Evolutionary conservation across 92 coral and sea anemone species (phyloP), one percentile per base, ranked within the genome.

Genomic region (Epizoanthus illoricatus): DNA sequence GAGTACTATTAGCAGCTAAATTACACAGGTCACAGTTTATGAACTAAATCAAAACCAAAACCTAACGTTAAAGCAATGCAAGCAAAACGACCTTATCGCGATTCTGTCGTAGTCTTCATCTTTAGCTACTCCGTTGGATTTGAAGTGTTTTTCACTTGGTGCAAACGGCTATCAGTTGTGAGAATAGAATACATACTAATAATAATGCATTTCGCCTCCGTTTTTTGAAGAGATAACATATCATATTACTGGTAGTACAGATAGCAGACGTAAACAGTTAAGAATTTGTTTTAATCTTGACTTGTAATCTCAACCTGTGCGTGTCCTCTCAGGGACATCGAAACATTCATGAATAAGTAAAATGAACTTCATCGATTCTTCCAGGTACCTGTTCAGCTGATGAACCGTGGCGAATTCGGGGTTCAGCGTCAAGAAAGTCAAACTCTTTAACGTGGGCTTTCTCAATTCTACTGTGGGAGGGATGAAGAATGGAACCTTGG

Each of bases 371-470:
- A 5, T 33, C 68, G 17, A 60, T 39, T 5, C 13, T 16, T 11
- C 47, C 82, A 64, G 82, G 82, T 78, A 78, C 82, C 82, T 78
- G 82, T 58, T 21, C 13, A 42, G 67, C 12, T 54, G 23, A 62
- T 10, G 71, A 41, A 16, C 47, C 43, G 23, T 21, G 59, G 55
- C 17, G 73, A 15, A 19, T 43, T 16, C 47, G 28, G 62, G 49
- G 41, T 21, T 78, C 15, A 5, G 7, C 42, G 54, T 41, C 58
- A 9, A 28, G 72, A 21, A 58, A 52, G 12, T 52, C 56, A 2
- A 52, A 52, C 56, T 52, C 15, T 9, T 52, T 52, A 52, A 52
- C 56, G 10, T 13, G 2, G 56, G 56, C 13, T 52, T 52, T 52
- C 56, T 52, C 10, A 3, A 52, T 52, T 52, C 45, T 1, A 43